Conservation (phyloP, 2,888 invertebrate species). For the Erebia ligea region DNA sequence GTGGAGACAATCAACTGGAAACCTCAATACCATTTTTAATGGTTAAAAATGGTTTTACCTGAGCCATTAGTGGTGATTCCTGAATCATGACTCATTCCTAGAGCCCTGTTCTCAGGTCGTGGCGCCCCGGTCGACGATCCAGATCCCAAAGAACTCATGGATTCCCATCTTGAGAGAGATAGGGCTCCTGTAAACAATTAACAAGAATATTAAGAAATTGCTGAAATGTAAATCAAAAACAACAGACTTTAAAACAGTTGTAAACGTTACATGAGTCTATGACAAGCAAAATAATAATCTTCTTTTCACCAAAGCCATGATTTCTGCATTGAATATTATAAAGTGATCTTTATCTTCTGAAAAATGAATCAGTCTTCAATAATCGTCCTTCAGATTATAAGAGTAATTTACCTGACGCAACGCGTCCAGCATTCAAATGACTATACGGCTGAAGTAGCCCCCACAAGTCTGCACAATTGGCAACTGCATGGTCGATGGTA, state of each 20-base stretch:
- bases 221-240: no score
- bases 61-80: slow-evolving; percentile 78
- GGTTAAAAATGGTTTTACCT: slow-evolving; percentile 49
- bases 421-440: slow-evolving; percentile 93
- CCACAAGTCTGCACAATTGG: slow-evolving; percentile 94
- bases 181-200: slow-evolving; percentile 85
- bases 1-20: no score
- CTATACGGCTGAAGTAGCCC: slow-evolving; percentile 95
- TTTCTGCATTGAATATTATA: no score
- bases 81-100: slow-evolving; percentile 75
- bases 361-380: no score
- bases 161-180: slow-evolving; percentile 93
- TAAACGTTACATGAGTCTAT: no score
- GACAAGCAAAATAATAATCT: no score
- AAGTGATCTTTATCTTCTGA: no score
- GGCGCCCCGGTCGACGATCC: slow-evolving; percentile 73
- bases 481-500: slow-evolving; percentile 91
- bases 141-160: slow-evolving; percentile 85
- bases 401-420: slow-evolving; percentile 87
- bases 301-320: no score
- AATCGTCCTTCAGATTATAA: no score
- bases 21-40: no score
- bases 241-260: no score
- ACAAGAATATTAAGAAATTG: no score
- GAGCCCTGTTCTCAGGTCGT: slow-evolving; percentile 64